These are phyloP conservation scores for Colletes latitarsis DNA, from an alignment of 1,140 invertebrate species.

Conservation along the genomic window DNA sequence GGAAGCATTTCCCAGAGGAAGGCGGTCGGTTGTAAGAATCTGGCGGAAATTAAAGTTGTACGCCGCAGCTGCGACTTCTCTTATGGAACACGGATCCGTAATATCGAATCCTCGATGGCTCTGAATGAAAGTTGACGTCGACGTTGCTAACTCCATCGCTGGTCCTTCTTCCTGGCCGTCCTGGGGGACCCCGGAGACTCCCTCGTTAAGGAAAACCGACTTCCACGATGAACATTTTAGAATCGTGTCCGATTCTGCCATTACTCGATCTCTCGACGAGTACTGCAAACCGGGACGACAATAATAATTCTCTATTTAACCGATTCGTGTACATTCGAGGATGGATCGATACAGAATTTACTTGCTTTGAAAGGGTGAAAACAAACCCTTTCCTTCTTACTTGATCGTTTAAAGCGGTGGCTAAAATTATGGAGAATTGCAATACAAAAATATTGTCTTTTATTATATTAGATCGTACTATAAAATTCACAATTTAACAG, in stretches of 20 bases:
- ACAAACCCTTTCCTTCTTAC: too few species aligned
- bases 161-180: background rate
- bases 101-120: slow-evolving; percentile 24
- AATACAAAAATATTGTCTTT: too few species aligned
- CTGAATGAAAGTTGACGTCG: background rate
- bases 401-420: too few species aligned
- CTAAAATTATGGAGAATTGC: too few species aligned
- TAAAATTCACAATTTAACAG: too few species aligned
- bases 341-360: too few species aligned
- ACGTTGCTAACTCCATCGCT: background rate
- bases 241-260: background rate
- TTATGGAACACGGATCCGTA: slow-evolving; percentile 27
- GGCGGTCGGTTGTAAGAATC: background rate
- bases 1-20: slow-evolving; percentile 1
- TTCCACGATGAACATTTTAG: background rate
- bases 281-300: too few species aligned
- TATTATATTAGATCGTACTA: too few species aligned
- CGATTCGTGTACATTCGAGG: too few species aligned
- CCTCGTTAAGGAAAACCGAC: background rate
- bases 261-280: background rate
- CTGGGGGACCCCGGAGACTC: background rate
- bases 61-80: slow-evolving; percentile 36
- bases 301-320: too few species aligned
- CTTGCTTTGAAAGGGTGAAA: too few species aligned
- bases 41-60: slow-evolving; percentile 55